Percentiles rank a stretch among this genome's conserved stretches.
These are phyloP conservation scores for Cecidostiba fungosa DNA, from an alignment of 2,888 invertebrate species.

Conservation along the genomic window DNA sequence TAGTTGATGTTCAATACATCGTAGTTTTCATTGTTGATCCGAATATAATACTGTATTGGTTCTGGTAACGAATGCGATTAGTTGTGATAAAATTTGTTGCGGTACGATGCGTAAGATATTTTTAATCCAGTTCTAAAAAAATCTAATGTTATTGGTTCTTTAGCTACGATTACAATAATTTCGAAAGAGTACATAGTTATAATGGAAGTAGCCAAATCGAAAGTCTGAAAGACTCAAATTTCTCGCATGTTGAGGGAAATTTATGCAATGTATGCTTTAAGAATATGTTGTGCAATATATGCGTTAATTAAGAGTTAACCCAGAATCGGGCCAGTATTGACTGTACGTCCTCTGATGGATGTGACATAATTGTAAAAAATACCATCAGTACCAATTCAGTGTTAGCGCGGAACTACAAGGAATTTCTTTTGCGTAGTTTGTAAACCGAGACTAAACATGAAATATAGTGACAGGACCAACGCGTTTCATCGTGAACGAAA, in stretches of 20 bases:
- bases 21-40: background rate
- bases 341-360: background rate
- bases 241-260: background rate
- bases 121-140: background rate
- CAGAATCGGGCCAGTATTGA: constrained; percentile 30
- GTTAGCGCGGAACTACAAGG: constrained; percentile 20
- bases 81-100: constrained; percentile 2
- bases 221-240: constrained; percentile 18
- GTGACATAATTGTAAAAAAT: background rate
- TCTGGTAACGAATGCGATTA: constrained; percentile 13
- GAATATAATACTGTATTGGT: constrained; percentile 45
- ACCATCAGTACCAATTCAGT: constrained; percentile 34
- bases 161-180: background rate
- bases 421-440: constrained; percentile 10
- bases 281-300: constrained; percentile 13
- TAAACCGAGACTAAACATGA: constrained; percentile 31
- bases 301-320: background rate
- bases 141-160: background rate
- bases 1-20: background rate
- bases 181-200: background rate
- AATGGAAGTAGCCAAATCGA: constrained; percentile 6
- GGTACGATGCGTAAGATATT: background rate
- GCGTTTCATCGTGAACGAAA: constrained; percentile 36
- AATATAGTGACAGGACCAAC: constrained; percentile 41
- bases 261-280: background rate